These are phyloP conservation scores for Tragopan temminckii DNA, from an alignment of 2,797 vertebrate genomes.

Conservation along the genomic window DNA sequence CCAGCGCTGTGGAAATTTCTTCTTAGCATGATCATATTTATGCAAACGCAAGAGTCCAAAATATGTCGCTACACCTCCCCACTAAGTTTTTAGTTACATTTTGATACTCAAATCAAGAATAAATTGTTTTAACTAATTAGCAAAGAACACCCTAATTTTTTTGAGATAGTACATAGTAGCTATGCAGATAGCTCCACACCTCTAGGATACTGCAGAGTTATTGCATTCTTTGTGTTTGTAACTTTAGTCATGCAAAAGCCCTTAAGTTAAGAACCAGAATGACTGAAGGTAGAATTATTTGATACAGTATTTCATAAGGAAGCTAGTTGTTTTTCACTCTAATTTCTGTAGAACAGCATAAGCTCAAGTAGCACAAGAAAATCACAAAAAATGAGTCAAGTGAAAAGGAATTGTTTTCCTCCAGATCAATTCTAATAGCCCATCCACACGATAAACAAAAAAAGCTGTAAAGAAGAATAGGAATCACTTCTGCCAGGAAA, in stretches of 20 bases:
- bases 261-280: constrained; percentile 30
- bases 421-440: neutral
- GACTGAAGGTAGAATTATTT: neutral
- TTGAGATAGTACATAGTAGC: neutral
- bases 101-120: neutral
- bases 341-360: neutral
- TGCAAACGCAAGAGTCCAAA: neutral
- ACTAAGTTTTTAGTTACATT: neutral
- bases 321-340: constrained; percentile 21
- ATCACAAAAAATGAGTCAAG: neutral
- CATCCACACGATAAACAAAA: neutral
- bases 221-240: neutral
- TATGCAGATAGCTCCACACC: neutral
- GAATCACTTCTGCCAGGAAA: neutral
- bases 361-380: neutral
- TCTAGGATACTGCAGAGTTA: neutral
- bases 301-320: constrained; percentile 6
- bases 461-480: neutral
- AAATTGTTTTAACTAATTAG: neutral
- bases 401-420: constrained; percentile 13
- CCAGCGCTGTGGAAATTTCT: neutral
- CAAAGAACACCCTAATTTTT: accelerated
- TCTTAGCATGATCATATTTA: neutral
- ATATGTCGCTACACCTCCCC: neutral
- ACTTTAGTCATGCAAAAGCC: constrained; percentile 32